These are phyloP conservation scores for Paramormyrops hopkinsi DNA, from an alignment of 2,797 vertebrate genomes.

Conservation along the genomic window DNA sequence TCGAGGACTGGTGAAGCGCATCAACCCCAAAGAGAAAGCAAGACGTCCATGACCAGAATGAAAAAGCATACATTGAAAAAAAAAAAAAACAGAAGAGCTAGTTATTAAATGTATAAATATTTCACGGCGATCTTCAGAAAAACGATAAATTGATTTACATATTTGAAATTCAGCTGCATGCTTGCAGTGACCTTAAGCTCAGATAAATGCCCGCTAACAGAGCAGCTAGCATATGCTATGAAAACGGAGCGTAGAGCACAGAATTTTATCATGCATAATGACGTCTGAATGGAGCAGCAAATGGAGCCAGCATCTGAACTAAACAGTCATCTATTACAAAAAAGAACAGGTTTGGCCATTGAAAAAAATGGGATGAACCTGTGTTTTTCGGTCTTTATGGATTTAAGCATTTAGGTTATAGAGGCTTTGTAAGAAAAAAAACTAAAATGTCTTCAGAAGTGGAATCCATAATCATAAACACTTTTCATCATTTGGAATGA, in stretches of 20 bases:
- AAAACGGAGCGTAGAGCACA: neutral
- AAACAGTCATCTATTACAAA: neutral
- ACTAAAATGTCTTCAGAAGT: neutral
- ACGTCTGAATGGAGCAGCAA: neutral
- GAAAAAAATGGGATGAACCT: neutral
- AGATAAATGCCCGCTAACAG: neutral
- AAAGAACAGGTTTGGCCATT: neutral
- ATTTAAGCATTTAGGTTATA: neutral
- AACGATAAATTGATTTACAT: conserved; percentile 1
- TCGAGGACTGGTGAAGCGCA: neutral
- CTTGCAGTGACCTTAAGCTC: neutral
- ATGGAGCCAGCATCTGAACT: neutral
- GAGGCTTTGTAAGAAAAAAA: neutral
- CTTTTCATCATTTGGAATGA: neutral
- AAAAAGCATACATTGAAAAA: neutral
- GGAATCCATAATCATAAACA: neutral
- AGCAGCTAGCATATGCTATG: neutral
- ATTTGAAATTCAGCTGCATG: neutral
- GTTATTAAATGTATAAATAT: conserved; percentile 28
- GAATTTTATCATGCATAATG: neutral
- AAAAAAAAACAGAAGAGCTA: conserved; percentile 4
- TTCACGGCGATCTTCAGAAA: conserved; percentile 22
- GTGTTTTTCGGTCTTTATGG: neutral
- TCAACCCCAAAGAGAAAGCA: neutral
- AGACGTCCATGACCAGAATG: neutral